A percentile compares a stretch with the other conserved stretches of the same genome.
Conservation (phyloP, 2,888 invertebrate genomes). For the Euphydryas editha region DNA sequence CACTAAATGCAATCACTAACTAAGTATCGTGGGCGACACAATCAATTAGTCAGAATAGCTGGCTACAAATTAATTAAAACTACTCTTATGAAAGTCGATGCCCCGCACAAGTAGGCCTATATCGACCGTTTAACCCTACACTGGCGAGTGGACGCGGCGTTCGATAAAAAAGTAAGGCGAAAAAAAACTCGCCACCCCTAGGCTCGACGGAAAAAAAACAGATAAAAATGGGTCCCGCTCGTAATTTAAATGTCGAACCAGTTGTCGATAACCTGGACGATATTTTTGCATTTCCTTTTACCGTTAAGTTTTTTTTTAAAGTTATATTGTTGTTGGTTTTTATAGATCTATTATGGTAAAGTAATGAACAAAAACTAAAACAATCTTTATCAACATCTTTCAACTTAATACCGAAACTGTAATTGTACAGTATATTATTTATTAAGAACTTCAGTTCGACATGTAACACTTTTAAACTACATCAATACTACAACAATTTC, state of each 20-base stretch:
- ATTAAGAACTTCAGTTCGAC: too few relatives aligned
- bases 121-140: constrained; percentile 71
- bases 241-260: constrained; percentile 80
- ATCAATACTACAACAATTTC: too few relatives aligned
- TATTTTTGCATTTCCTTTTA: constrained; percentile 48
- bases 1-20: constrained; percentile 24
- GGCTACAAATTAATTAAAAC: constrained; percentile 42
- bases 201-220: constrained; percentile 74
- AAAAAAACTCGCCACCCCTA: constrained; percentile 77
- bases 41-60: constrained; percentile 40
- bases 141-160: constrained; percentile 59
- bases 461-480: too few relatives aligned
- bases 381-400: not conserved
- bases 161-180: constrained; percentile 62
- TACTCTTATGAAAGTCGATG: constrained; percentile 43
- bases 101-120: constrained; percentile 53
- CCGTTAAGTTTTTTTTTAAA: constrained; percentile 12
- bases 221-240: constrained; percentile 75
- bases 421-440: too few relatives aligned
- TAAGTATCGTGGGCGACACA: constrained; percentile 22
- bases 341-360: not conserved
- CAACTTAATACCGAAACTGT: not conserved
- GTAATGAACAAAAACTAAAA: not conserved
- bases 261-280: constrained; percentile 70
- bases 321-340: constrained; percentile 8